A percentile compares a stretch with the other conserved stretches of the same genome.
Evolutionary conservation across 2,888 invertebrate species (phyloP).

Genomic region (Eristalis tenax): DNA sequence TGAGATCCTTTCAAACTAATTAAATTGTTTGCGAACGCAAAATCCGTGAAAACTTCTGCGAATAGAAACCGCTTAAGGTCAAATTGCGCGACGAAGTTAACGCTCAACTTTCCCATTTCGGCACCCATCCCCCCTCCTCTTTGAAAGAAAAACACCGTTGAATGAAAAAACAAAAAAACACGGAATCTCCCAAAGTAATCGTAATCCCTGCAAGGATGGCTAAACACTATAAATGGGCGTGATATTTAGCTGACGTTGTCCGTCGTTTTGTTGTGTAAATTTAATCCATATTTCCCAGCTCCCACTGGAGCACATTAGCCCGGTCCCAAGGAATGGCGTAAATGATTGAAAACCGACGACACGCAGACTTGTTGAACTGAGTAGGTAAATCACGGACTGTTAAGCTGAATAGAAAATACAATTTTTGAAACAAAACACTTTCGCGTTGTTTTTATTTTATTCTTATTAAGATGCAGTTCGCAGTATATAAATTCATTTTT

Average conservation of each 20-base stretch:
- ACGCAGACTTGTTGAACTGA: background rate
- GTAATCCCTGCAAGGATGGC: constrained; percentile 53
- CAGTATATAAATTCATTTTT: constrained; percentile 64
- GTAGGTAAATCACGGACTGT: background rate
- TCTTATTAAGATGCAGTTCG: constrained; percentile 39
- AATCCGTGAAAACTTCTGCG: constrained; percentile 34
- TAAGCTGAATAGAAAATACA: background rate
- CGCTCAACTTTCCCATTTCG: constrained; percentile 68
- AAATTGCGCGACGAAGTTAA: constrained; percentile 64
- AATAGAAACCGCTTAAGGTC: constrained; percentile 58
- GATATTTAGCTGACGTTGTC: background rate
- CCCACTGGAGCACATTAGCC: constrained; percentile 12
- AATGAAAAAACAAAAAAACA: constrained; percentile 2
- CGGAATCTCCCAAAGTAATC: constrained; percentile 16
- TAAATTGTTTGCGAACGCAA: constrained; percentile 58
- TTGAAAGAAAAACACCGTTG: background rate
- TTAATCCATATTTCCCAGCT: constrained; percentile 8
- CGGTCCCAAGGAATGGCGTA: constrained; percentile 38
- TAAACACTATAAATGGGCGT: constrained; percentile 35
- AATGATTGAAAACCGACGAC: constrained; percentile 30
- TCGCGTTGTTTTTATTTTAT: background rate
- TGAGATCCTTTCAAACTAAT: constrained; percentile 63
- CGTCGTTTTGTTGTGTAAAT: constrained; percentile 46
- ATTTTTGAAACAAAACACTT: constrained; percentile 37
- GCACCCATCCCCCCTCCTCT: background rate